phyloP scores from a whole-genome alignment of 2,113 vertebrate species.

The Cyprinodon tularosa region DNA sequence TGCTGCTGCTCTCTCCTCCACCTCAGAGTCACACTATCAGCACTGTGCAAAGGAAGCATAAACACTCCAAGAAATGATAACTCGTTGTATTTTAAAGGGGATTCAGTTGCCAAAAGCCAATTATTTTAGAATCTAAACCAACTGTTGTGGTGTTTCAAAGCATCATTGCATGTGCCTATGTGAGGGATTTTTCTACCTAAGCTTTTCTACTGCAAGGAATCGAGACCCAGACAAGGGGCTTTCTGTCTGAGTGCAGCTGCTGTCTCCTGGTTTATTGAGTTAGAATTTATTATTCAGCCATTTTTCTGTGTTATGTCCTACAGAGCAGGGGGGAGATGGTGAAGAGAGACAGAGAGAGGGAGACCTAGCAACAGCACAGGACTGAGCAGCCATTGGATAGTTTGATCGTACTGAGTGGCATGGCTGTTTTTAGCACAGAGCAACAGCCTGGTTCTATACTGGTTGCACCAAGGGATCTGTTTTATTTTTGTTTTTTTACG shows the following conservation, averaged over 20 bases:
- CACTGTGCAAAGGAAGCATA: slow-evolving; percentile 4
- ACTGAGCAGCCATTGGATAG: slow-evolving; percentile 74
- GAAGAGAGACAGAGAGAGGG: slow-evolving; percentile 54
- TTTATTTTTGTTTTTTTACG: slow-evolving; percentile 23
- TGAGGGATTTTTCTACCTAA: slow-evolving; percentile 33
- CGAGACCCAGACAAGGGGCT: slow-evolving; percentile 67
- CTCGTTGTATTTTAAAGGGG: slow-evolving; percentile 31
- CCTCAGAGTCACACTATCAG: slow-evolving; percentile 26
- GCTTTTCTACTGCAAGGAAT: slow-evolving; percentile 45
- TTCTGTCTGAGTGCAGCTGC: slow-evolving; percentile 76
- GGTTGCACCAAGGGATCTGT: slow-evolving; percentile 50
- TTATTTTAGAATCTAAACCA: slow-evolving; percentile 27
- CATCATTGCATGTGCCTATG: slow-evolving; percentile 25
- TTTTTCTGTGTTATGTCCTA: slow-evolving; percentile 79
- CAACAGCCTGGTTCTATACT: slow-evolving; percentile 67
- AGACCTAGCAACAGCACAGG: slow-evolving; percentile 75
- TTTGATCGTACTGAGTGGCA: slow-evolving; percentile 76
- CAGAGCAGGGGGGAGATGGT: slow-evolving; percentile 64
- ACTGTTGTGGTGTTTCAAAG: slow-evolving; percentile 14
- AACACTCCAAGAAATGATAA: slow-evolving; percentile 23
- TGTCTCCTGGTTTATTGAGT: slow-evolving; percentile 79
- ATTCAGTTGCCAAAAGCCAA: slow-evolving; percentile 13
- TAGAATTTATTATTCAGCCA: slow-evolving; percentile 81
- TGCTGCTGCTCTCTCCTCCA: slow-evolving; percentile 45
- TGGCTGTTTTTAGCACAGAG: slow-evolving; percentile 75